Conservation (phyloP, 2,888 invertebrate species). For the Macrosoma leucophasiata region DNA sequence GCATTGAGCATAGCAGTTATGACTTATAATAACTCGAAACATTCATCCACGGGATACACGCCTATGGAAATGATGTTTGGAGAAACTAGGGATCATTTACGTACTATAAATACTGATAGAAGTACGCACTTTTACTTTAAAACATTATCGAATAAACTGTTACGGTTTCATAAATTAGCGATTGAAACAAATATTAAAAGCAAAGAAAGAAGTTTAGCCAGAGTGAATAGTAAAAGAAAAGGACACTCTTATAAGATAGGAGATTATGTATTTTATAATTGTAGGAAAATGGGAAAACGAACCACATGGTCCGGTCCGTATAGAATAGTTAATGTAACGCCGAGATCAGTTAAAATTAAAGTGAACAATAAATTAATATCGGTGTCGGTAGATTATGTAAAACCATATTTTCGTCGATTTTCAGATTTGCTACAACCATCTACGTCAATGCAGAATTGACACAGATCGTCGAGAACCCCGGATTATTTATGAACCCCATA, state of each 20-base stretch:
- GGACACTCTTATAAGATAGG: slow-evolving; percentile 2
- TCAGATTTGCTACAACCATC: slow-evolving; percentile 1
- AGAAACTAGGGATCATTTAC: slow-evolving; percentile 3
- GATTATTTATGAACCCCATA: too few relatives aligned
- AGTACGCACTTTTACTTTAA: too few relatives aligned
- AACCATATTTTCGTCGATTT: slow-evolving; percentile 3
- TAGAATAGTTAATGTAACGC: slow-evolving; percentile 2
- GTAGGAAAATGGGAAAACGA: slow-evolving; percentile 1
- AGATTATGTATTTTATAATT: slow-evolving; percentile 3
- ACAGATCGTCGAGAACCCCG: too few relatives aligned
- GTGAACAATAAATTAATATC: slow-evolving; percentile 1
- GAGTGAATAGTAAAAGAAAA: slow-evolving; percentile 8
- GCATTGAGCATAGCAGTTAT: slow-evolving; percentile 1
- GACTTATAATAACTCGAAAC: slow-evolving; percentile 4
- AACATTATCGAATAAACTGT: too few relatives aligned
- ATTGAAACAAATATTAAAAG: too few relatives aligned
- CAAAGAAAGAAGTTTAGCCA: too few relatives aligned
- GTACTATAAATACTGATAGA: slow-evolving; percentile 2
- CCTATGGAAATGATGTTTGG: slow-evolving; percentile 6
- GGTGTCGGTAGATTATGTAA: slow-evolving; percentile 1
- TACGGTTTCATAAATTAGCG: too few relatives aligned
- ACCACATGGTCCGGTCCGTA: slow-evolving; percentile 2
- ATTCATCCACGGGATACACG: slow-evolving; percentile 4
- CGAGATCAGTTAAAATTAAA: slow-evolving; percentile 1
- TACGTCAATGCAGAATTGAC: not conserved